phyloP scores from a whole-genome alignment of 2,797 vertebrate genomes.

The Phataginus tetradactyla region DNA sequence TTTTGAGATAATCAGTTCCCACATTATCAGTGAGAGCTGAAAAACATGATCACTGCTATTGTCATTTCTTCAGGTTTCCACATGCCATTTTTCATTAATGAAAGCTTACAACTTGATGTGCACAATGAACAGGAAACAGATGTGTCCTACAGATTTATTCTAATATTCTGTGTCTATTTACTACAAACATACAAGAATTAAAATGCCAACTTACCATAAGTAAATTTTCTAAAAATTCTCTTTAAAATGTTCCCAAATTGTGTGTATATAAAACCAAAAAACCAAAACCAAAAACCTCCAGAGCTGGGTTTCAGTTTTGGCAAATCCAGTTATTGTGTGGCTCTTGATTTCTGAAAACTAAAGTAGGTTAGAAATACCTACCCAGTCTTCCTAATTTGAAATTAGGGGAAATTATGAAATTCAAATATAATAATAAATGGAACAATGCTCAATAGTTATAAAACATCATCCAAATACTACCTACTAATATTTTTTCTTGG shows the following conservation, averaged over 20 bases:
- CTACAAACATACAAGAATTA: neutral
- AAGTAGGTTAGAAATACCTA: neutral
- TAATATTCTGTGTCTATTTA: conserved; percentile 64
- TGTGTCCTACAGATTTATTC: conserved; percentile 56
- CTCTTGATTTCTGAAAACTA: neutral
- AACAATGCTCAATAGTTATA: neutral
- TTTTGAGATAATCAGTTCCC: conserved; percentile 38
- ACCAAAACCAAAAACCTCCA: neutral
- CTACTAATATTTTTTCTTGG: neutral
- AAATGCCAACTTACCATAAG: neutral
- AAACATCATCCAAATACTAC: neutral
- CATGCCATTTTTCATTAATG: conserved; percentile 52
- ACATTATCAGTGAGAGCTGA: neutral
- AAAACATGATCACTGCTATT: conserved; percentile 32
- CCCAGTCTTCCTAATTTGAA: neutral
- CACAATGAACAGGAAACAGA: conserved; percentile 68
- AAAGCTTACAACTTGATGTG: neutral
- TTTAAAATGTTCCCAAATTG: conserved; percentile 4
- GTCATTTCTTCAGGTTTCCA: conserved; percentile 59
- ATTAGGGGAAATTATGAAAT: neutral
- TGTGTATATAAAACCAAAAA: neutral
- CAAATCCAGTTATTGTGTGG: neutral
- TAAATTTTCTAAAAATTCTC: conserved; percentile 18
- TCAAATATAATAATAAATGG: neutral
- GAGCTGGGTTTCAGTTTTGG: neutral